These are phyloP conservation scores for Pemphredon lugubris DNA, from an alignment of 2,888 invertebrate species.

Conservation along the genomic window DNA sequence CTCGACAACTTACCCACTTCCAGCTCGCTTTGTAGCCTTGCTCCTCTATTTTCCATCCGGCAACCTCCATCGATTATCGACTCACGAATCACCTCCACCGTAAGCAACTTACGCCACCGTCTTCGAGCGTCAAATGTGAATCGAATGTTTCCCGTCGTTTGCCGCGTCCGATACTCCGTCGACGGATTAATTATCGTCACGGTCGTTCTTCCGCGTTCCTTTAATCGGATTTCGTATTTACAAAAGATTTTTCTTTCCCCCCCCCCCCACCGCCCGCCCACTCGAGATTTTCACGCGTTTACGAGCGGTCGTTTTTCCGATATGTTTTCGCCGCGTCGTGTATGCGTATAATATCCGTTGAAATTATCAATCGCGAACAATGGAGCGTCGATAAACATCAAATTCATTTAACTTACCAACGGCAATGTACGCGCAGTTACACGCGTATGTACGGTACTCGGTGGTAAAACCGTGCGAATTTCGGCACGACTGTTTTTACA, in stretches of 20 bases:
- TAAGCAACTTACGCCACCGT: slow-evolving; percentile 53
- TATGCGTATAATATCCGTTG: too few species aligned
- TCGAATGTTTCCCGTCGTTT: slow-evolving; percentile 40
- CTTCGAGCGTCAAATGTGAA: slow-evolving; percentile 56
- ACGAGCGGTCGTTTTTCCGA: too few species aligned
- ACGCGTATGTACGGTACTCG: too few species aligned
- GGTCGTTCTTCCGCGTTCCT: background rate
- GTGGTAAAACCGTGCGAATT: too few species aligned
- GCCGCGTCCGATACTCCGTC: slow-evolving; percentile 25
- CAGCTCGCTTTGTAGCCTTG: slow-evolving; percentile 70
- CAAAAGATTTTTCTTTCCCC: background rate
- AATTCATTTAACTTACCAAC: too few species aligned
- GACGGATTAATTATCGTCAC: slow-evolving; percentile 11
- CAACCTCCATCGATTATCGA: slow-evolving; percentile 66
- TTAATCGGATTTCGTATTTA: background rate
- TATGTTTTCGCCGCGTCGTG: too few species aligned
- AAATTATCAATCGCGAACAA: too few species aligned
- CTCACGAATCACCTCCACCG: slow-evolving; percentile 54
- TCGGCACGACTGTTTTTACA: too few species aligned
- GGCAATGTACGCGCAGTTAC: too few species aligned
- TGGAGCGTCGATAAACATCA: too few species aligned
- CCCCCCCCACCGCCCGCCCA: too few species aligned
- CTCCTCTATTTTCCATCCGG: slow-evolving; percentile 60
- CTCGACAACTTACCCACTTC: slow-evolving; percentile 78
- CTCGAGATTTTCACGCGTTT: too few species aligned